phyloP scores from a whole-genome alignment of 2,797 vertebrate genomes.

The Poeciliopsis gracilis region DNA sequence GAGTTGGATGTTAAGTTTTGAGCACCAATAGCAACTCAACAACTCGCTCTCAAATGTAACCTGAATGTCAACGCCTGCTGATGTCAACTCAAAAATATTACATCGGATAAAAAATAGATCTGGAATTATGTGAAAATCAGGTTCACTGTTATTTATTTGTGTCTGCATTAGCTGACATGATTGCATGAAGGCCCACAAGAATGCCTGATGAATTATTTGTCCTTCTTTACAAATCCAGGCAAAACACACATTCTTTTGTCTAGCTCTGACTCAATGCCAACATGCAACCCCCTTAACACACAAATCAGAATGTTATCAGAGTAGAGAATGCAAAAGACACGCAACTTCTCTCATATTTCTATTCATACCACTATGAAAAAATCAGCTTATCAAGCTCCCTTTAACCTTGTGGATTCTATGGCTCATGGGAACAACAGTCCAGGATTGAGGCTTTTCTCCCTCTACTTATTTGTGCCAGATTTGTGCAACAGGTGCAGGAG shows the following conservation, averaged over 20 bases:
- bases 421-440: conserved; percentile 55
- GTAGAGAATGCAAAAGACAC: conserved; percentile 53
- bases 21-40: conserved; percentile 25
- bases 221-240: conserved; percentile 66
- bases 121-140: conserved; percentile 38
- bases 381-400: conserved; percentile 68
- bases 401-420: conserved; percentile 60
- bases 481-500: conserved; percentile 69
- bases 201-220: conserved; percentile 71
- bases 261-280: conserved; percentile 75
- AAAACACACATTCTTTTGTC: conserved; percentile 85
- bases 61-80: not conserved
- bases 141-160: conserved; percentile 11
- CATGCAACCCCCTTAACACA: conserved; percentile 71
- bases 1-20: conserved; percentile 32
- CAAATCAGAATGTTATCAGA: conserved; percentile 65
- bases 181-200: conserved; percentile 25
- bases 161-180: conserved; percentile 3
- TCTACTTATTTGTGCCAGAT: conserved; percentile 50
- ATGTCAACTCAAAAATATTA: conserved; percentile 11
- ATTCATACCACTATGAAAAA: conserved; percentile 30
- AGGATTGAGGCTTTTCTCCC: conserved; percentile 32
- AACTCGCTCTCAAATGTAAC: conserved; percentile 20
- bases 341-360: conserved; percentile 57
- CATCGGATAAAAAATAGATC: conserved; percentile 17